These are phyloP conservation scores for Ostrea denselamellosa DNA, from an alignment of 1,140 invertebrate species.

Conservation along the genomic window DNA sequence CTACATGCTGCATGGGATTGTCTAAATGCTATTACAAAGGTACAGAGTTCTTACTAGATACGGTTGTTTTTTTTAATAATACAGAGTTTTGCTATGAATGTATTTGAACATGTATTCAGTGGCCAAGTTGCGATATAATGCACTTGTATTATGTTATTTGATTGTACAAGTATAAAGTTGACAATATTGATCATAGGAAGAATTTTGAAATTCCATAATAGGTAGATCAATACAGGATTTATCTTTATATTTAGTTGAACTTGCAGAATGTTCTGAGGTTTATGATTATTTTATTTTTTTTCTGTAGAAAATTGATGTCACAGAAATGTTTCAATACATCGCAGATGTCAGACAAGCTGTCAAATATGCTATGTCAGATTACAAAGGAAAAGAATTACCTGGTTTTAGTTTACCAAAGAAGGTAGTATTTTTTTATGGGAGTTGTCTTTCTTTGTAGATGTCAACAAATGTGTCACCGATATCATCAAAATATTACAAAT, in stretches of 20 bases:
- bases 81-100: no score
- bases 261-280: not conserved
- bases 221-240: no score
- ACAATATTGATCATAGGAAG: no score
- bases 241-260: no score
- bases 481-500: no score
- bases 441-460: not conserved
- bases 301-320: slow-evolving; percentile 86
- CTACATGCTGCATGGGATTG: slow-evolving; percentile 93
- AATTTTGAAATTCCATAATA: no score
- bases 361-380: slow-evolving; percentile 91
- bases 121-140: no score
- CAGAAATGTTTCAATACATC: slow-evolving; percentile 90
- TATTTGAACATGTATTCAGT: no score
- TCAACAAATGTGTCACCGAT: no score
- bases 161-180: no score
- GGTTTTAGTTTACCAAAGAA: slow-evolving; percentile 96
- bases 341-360: slow-evolving; percentile 94
- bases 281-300: not conserved
- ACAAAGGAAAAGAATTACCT: slow-evolving; percentile 90
- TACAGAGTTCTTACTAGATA: slow-evolving; percentile 60
- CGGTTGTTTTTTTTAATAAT: no score
- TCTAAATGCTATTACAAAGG: slow-evolving; percentile 92
- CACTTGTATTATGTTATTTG: no score
- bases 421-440: slow-evolving; percentile 58